Percentiles rank a stretch among this genome's conserved stretches.
phyloP scores from a whole-genome alignment of 1,140 invertebrate genomes.

The Macrobrachium nipponense region DNA sequence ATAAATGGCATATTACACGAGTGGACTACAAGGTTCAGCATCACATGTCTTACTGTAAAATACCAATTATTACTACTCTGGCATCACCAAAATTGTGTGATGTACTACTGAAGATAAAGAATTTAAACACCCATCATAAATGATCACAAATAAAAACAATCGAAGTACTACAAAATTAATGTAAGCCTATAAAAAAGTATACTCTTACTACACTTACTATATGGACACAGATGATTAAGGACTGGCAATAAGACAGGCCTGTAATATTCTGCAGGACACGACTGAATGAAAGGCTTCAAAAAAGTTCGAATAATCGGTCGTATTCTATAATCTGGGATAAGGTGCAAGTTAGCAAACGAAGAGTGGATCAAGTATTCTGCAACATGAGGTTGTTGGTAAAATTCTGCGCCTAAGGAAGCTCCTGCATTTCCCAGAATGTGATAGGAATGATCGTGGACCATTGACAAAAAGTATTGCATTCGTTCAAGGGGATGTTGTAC shows the following conservation, averaged over 20 bases:
- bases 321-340: constrained; percentile 86
- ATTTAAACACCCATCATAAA: constrained; percentile 9
- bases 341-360: constrained; percentile 68
- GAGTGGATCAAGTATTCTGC: constrained; percentile 66
- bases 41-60: no score
- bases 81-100: constrained; percentile 10
- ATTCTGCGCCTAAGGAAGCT: constrained; percentile 82
- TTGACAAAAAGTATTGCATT: constrained; percentile 84
- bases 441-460: constrained; percentile 79
- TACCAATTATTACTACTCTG: background rate
- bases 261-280: constrained; percentile 84
- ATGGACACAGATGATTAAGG: constrained; percentile 80
- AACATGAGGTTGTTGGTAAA: constrained; percentile 75
- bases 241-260: constrained; percentile 81
- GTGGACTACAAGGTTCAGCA: no score
- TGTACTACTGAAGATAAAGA: background rate
- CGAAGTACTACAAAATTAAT: no score
- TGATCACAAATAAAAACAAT: background rate
- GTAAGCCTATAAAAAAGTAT: no score
- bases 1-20: no score
- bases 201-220: constrained; percentile 70
- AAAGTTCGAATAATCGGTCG: constrained; percentile 85
- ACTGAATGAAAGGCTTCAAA: constrained; percentile 85
- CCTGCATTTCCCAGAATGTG: constrained; percentile 84
- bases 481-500: constrained; percentile 76